Evolutionary conservation across 2,113 vertebrate genomes (phyloP).

Genomic region (Emydura subglobosa): DNA sequence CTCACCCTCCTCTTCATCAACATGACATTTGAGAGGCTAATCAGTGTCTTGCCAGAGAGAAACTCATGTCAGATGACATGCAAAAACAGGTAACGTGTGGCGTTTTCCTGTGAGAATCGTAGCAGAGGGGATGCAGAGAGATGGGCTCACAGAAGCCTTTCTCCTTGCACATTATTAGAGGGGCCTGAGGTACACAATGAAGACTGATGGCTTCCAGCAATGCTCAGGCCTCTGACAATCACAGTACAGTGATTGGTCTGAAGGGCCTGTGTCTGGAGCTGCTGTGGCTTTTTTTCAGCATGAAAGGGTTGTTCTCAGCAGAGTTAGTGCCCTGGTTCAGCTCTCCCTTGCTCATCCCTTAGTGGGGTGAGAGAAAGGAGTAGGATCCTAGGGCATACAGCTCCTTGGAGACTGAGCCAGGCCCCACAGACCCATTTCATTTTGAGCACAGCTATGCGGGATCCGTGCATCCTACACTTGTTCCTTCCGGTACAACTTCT

Average conservation of each 20-base stretch:
- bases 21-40: background rate
- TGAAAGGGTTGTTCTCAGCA: background rate
- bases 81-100: background rate
- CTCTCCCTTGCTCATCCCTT: background rate
- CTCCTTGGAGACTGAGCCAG: no score
- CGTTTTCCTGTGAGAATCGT: background rate
- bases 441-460: background rate
- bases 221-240: background rate
- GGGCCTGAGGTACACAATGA: background rate
- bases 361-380: background rate
- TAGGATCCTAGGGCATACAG: background rate
- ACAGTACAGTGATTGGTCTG: background rate
- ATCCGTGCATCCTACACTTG: background rate
- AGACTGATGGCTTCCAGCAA: background rate
- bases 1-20: background rate
- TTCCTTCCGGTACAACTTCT: background rate
- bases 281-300: background rate
- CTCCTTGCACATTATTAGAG: background rate
- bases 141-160: background rate
- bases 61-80: background rate
- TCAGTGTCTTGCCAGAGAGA: background rate
- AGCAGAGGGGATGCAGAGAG: background rate
- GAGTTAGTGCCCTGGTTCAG: background rate
- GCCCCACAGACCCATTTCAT: background rate
- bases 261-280: background rate